A percentile compares a stretch with the other conserved stretches of the same genome.
Evolutionary conservation across 1,140 invertebrate species (phyloP).

Genomic region (Coenobita brevimanus): DNA sequence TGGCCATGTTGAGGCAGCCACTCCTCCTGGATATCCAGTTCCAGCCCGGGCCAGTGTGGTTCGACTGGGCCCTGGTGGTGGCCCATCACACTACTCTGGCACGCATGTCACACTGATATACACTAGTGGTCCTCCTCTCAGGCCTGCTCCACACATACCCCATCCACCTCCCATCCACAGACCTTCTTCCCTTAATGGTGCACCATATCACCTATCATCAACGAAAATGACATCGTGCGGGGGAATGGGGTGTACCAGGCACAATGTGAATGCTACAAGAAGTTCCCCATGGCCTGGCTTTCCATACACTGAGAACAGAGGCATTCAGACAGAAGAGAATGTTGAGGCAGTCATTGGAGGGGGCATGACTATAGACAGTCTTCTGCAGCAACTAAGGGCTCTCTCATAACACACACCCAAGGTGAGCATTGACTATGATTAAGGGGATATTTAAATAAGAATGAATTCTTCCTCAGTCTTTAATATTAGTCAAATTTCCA

Average conservation of each 20-base stretch:
- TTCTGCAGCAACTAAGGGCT: conserved; percentile 53
- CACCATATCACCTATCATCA: neutral
- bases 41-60: no score
- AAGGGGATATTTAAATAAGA: no score
- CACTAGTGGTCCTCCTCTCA: neutral
- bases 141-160: neutral
- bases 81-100: no score
- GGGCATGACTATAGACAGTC: conserved; percentile 54
- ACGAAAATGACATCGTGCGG: neutral
- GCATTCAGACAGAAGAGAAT: conserved; percentile 24
- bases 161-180: neutral
- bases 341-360: conserved; percentile 15
- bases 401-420: conserved; percentile 16
- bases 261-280: neutral
- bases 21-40: no score
- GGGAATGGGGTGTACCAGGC: neutral
- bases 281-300: conserved; percentile 52
- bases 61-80: no score
- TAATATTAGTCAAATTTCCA: no score
- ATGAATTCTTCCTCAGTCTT: no score
- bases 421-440: neutral
- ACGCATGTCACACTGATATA: neutral
- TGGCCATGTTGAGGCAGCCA: no score
- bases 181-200: conserved; percentile 21
- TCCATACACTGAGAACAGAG: conserved; percentile 14